Percentiles rank a stretch among this genome's conserved stretches.
Conservation (phyloP, 2,113 vertebrate genomes). For the Odontophorus gujanensis region DNA sequence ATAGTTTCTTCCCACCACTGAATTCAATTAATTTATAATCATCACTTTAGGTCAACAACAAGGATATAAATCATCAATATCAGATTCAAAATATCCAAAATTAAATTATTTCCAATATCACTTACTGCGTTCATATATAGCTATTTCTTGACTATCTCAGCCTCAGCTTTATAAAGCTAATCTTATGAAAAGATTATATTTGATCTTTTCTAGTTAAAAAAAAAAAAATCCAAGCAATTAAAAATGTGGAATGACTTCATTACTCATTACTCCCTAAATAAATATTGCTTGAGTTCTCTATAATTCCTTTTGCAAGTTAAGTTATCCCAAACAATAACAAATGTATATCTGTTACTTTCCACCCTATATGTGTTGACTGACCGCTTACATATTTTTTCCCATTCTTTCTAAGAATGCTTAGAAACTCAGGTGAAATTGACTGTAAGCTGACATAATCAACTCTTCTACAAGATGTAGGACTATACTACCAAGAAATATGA, state of each 20-base stretch:
- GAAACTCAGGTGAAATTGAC: neutral
- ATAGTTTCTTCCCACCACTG: rapidly evolving
- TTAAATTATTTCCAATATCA: neutral
- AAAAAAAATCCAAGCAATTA: neutral
- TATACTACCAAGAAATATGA: neutral
- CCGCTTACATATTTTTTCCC: neutral
- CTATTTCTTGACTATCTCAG: neutral
- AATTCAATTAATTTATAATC: neutral
- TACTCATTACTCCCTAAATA: conserved; percentile 32
- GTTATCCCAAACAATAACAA: conserved; percentile 44
- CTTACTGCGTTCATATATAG: neutral
- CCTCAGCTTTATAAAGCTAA: neutral
- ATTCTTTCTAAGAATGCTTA: neutral
- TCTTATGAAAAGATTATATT: neutral
- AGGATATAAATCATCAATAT: neutral
- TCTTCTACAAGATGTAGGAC: neutral
- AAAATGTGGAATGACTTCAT: neutral
- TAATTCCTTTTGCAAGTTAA: neutral
- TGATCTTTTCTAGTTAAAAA: neutral
- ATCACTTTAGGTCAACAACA: neutral
- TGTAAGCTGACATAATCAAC: neutral
- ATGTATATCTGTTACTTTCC: conserved; percentile 11
- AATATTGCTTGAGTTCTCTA: conserved; percentile 28
- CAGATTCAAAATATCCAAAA: neutral
- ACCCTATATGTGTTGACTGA: neutral